A percentile compares a stretch with the other conserved stretches of the same genome.
Conservation (phyloP, 2,113 vertebrate genomes). For the Gymnocephalus cernua region DNA sequence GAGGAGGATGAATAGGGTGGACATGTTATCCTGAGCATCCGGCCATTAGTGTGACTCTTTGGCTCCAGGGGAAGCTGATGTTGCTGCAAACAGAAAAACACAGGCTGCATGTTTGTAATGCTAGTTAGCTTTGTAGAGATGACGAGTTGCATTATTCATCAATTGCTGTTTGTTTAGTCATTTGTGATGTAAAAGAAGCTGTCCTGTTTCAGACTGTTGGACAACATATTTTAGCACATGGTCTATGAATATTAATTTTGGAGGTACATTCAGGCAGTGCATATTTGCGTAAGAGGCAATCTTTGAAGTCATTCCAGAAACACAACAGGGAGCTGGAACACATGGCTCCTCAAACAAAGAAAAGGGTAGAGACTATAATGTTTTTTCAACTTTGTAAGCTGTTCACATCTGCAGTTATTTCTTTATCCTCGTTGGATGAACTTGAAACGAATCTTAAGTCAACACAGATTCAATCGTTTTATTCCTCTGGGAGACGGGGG, state of each 20-base stretch:
- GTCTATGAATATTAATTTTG: constrained; percentile 62
- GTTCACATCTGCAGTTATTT: constrained; percentile 61
- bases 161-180: constrained; percentile 20
- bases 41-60: constrained; percentile 20
- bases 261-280: constrained; percentile 44
- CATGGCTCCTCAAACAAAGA: constrained; percentile 66
- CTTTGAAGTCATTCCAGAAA: constrained; percentile 76
- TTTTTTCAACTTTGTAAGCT: constrained; percentile 56
- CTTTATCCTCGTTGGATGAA: constrained; percentile 67
- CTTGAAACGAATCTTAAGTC: constrained; percentile 71
- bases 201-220: constrained; percentile 33
- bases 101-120: background rate
- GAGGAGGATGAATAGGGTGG: constrained; percentile 22
- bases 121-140: background rate
- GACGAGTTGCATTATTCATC: constrained; percentile 15
- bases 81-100: background rate
- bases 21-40: constrained; percentile 21
- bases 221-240: constrained; percentile 40
- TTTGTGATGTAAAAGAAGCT: constrained; percentile 22
- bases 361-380: constrained; percentile 42
- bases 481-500: constrained; percentile 41
- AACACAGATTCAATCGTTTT: constrained; percentile 60
- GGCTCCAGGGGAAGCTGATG: background rate
- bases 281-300: constrained; percentile 63
- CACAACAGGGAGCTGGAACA: constrained; percentile 67